A percentile compares a stretch with the other conserved stretches of the same genome.
phyloP scores from a whole-genome alignment of 2,888 invertebrate species.

The Campaea margaritaria region DNA sequence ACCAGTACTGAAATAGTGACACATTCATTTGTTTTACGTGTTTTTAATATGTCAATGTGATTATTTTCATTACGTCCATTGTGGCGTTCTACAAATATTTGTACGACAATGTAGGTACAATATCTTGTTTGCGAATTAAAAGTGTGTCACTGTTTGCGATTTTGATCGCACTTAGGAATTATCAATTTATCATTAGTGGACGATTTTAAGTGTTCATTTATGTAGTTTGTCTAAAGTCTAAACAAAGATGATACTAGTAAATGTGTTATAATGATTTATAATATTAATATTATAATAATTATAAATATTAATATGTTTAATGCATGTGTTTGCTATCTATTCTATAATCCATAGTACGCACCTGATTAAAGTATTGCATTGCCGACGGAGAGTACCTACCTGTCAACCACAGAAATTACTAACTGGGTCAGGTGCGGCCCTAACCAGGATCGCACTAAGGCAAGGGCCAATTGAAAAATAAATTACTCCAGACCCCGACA shows the following conservation, averaged over 20 bases:
- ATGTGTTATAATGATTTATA: too few species aligned
- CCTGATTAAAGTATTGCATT: constrained; percentile 1
- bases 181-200: too few species aligned
- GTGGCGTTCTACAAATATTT: constrained; percentile 17
- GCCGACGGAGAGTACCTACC: not conserved
- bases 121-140: not conserved
- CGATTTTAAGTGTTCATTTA: too few species aligned
- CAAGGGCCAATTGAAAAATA: constrained; percentile 27
- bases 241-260: too few species aligned
- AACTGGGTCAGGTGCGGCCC: constrained; percentile 4
- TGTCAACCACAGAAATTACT: constrained; percentile 36
- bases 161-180: not conserved
- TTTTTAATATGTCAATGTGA: constrained; percentile 8
- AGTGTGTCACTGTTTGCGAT: constrained; percentile 15
- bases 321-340: too few species aligned
- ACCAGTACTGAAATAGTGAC: not conserved
- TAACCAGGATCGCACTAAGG: constrained; percentile 21
- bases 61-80: constrained; percentile 32
- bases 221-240: too few species aligned
- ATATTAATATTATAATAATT: too few species aligned
- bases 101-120: constrained; percentile 6
- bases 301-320: too few species aligned
- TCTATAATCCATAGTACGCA: not conserved
- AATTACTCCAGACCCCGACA: constrained; percentile 9
- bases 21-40: not conserved